A percentile compares a stretch with the other conserved stretches of the same genome.
Evolutionary conservation across 2,888 invertebrate genomes (phyloP).

Genomic region (Phorcus lineatus): DNA sequence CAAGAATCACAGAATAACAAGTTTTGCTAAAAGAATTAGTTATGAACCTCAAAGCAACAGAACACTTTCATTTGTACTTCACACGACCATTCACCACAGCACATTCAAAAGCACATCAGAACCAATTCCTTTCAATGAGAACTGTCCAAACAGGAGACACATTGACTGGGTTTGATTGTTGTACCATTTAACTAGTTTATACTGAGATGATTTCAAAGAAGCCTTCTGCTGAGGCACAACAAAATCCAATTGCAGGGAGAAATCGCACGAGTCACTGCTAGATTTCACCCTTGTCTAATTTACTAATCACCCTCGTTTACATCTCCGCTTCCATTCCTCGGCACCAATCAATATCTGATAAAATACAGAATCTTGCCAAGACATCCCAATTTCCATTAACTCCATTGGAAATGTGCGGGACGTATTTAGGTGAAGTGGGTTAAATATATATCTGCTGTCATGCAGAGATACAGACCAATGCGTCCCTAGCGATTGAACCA

Average conservation of each 20-base stretch:
- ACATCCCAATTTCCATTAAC: neutral
- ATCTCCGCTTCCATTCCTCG: neutral
- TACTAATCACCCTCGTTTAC: conserved; percentile 17
- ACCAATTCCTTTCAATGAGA: too few relatives aligned
- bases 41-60: too few relatives aligned
- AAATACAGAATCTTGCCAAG: conserved; percentile 4
- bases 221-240: neutral
- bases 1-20: too few relatives aligned
- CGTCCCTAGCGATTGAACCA: neutral
- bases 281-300: conserved; percentile 18
- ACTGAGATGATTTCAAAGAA: neutral
- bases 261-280: neutral
- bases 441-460: conserved; percentile 23
- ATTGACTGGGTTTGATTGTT: too few relatives aligned
- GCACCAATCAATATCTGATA: conserved; percentile 8
- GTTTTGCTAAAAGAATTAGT: too few relatives aligned
- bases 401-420: neutral
- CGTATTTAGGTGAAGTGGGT: conserved; percentile 4
- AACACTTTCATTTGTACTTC: too few relatives aligned
- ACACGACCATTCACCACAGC: too few relatives aligned
- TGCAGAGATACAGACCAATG: neutral
- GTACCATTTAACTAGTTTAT: neutral
- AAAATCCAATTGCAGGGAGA: neutral
- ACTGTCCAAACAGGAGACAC: too few relatives aligned
- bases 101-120: too few relatives aligned